phyloP scores from a whole-genome alignment of 2,113 vertebrate species.

The Bujurquina vittata region DNA sequence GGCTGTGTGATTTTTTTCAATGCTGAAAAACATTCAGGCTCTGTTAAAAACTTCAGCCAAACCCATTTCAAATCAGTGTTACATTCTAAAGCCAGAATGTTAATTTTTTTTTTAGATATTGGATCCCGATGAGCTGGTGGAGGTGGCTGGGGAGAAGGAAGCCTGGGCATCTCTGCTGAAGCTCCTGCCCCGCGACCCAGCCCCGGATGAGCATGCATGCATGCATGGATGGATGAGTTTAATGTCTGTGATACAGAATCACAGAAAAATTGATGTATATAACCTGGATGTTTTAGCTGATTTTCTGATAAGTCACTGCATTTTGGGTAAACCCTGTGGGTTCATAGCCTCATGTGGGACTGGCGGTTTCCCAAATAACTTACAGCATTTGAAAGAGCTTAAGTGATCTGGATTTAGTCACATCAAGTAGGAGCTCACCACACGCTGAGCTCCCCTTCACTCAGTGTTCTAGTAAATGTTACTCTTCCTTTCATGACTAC shows the following conservation, averaged over 20 bases:
- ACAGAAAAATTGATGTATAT: neutral
- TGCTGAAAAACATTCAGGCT: neutral
- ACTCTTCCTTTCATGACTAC: neutral
- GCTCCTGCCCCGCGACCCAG: too few species aligned
- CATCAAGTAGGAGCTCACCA: too few species aligned
- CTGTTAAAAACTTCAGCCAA: neutral
- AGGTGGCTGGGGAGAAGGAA: too few species aligned
- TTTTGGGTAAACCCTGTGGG: neutral
- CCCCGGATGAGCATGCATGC: too few species aligned
- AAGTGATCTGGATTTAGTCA: neutral
- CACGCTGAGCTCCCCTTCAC: neutral
- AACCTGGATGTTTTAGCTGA: neutral
- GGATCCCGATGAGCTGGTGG: too few species aligned
- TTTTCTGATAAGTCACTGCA: neutral
- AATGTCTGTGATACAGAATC: neutral
- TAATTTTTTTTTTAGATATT: neutral
- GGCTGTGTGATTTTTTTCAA: neutral
- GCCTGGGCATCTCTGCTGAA: too few species aligned
- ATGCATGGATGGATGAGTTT: too few species aligned
- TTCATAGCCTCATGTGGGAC: neutral
- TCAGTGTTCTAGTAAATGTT: neutral
- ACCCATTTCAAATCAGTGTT: neutral
- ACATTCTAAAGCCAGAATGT: neutral
- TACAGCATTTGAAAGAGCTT: neutral
- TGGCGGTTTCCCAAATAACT: neutral